These are phyloP conservation scores for Amblyjoppa proteus DNA, from an alignment of 2,888 invertebrate species.

Conservation along the genomic window DNA sequence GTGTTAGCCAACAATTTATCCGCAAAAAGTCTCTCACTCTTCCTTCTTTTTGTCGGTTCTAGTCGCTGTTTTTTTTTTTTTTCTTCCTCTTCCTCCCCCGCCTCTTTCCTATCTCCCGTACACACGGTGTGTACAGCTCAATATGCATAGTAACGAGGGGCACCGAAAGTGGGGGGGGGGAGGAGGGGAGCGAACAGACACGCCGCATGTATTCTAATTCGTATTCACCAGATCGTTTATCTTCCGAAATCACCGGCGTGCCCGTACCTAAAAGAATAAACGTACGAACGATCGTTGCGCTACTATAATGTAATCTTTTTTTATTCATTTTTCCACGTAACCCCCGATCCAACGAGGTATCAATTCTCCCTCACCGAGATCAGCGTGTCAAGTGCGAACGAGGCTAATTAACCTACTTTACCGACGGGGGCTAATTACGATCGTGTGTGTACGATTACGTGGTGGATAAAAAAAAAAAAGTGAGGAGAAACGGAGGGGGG, in stretches of 20 bases:
- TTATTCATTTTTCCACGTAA: too few relatives aligned
- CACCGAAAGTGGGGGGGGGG: conserved; percentile 2
- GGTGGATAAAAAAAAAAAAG: conserved; percentile 20
- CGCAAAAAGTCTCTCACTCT: conserved; percentile 63
- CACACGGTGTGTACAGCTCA: conserved; percentile 31
- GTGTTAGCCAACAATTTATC: conserved; percentile 72
- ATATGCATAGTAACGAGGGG: conserved; percentile 56
- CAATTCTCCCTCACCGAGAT: not conserved
- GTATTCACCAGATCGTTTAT: conserved; percentile 58
- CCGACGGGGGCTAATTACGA: conserved; percentile 55
- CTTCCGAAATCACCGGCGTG: conserved; percentile 52
- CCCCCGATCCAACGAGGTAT: not conserved
- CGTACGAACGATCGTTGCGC: conserved; percentile 29
- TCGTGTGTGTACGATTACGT: conserved; percentile 67
- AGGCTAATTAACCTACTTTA: conserved; percentile 56
- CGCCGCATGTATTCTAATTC: conserved; percentile 59
- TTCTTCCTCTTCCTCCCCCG: conserved; percentile 38
- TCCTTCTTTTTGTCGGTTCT: conserved; percentile 62
- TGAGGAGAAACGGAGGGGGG: conserved; percentile 27
- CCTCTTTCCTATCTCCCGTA: conserved; percentile 35
- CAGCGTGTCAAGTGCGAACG: conserved; percentile 42
- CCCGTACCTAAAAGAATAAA: conserved; percentile 42
- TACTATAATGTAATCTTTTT: not conserved
- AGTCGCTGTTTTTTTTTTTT: conserved; percentile 56
- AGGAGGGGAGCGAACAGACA: conserved; percentile 30